phyloP scores from a whole-genome alignment of 2,888 invertebrate species.

The Electrophaes corylata region DNA sequence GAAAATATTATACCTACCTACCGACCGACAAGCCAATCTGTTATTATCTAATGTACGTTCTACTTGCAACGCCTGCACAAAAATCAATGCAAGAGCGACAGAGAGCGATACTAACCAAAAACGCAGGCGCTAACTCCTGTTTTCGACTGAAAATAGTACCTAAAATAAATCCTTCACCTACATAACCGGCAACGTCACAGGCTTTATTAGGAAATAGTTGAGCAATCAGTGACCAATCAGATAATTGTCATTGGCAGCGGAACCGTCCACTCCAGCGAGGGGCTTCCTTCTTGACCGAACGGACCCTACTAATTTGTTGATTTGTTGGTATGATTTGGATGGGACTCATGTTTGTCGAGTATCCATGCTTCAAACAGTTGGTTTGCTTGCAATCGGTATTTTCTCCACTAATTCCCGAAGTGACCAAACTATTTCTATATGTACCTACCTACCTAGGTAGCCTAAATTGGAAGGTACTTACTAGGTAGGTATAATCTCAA shows the following conservation, averaged over 20 bases:
- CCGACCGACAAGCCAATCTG: no score
- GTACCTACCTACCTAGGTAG: no score
- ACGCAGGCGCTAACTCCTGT: slow-evolving; percentile 2
- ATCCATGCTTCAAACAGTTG: not conserved
- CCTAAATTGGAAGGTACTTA: no score
- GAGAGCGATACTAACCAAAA: not conserved
- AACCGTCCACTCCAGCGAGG: slow-evolving; percentile 70
- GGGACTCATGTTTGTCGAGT: slow-evolving; percentile 21
- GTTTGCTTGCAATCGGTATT: not conserved
- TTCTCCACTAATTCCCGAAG: no score
- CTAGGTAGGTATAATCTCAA: no score
- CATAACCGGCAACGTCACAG: slow-evolving; percentile 48
- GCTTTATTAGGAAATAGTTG: slow-evolving; percentile 79
- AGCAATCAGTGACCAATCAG: slow-evolving; percentile 78
- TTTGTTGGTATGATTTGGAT: slow-evolving; percentile 18
- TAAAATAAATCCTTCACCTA: slow-evolving; percentile 53
- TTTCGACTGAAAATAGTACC: slow-evolving; percentile 7
- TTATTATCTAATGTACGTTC: no score
- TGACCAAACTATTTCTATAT: no score
- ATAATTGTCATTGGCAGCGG: slow-evolving; percentile 80
- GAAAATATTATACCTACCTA: no score
- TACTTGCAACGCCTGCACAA: slow-evolving; percentile 3
- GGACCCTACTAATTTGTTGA: slow-evolving; percentile 40
- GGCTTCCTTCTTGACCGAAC: slow-evolving; percentile 61
- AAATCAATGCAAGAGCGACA: not conserved